Evolutionary conservation across 2,888 invertebrate genomes (phyloP), one percentile per base, ranked within the genome.

Genomic region (Drosophila mimica): DNA sequence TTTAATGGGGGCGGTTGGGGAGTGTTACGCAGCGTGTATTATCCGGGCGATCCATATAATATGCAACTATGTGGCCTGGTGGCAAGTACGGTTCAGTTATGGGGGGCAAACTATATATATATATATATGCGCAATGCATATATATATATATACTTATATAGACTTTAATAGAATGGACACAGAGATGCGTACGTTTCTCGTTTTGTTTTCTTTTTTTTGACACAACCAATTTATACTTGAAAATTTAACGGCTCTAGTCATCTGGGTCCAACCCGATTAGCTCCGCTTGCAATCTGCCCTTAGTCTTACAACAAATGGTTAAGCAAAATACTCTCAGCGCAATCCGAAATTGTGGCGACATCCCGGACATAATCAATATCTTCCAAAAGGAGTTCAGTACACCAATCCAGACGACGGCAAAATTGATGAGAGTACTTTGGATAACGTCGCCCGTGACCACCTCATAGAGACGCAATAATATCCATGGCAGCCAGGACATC

Each of bases 351-450:
- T 98, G 98, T 52, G 98, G 97, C 93, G 98, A 98, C 93, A 99
- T 95, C 73, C 97, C 95, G 82, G 97, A 95, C 92, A 99, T 96
- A 86, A 99, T 97, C 76, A 99, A 94, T 79, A 98, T 96, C 94
- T 99, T 99, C 97, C 98, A 98, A 93, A 98, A 97, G 57, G 98
- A 98, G 94, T 99, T 99, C 82, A 98, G 94, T 86, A 99, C 96
- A 56, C 98, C 99, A 87, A 99, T 94, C 99, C 99, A 99, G 63
- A 98, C 97, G 81, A 98, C 96, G 77, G 96, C 96, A 92, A 98
- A 99, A 93, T 98, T 97, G 81, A 98, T 94, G 94, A 97, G 96
- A 88, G 97, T 97, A 91, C 97, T 95, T 94, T 96, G 95, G 66
- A 95, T 92, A 93, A 95, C 94, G 74, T 94, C 94, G 77, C 94